Evolutionary conservation across 2,113 vertebrate species (phyloP).

Genomic region (Pygathrix nemaeus): DNA sequence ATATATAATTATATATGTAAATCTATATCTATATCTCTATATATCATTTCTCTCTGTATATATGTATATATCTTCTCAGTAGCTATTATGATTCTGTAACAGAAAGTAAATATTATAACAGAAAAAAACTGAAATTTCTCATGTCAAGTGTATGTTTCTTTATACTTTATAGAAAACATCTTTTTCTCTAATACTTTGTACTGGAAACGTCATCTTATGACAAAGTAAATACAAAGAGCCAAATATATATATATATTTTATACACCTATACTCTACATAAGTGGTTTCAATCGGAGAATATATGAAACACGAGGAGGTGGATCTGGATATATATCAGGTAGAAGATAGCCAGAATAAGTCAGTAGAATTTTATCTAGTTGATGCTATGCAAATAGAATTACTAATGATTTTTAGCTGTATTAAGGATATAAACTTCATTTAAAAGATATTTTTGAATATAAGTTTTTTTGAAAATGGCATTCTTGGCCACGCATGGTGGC

Average conservation of each 20-base stretch:
- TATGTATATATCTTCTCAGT: not conserved
- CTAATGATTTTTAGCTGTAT: not conserved
- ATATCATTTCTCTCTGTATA: not conserved
- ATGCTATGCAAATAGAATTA: not conserved
- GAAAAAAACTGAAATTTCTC: not conserved
- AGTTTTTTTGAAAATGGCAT: not conserved
- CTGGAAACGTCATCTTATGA: not conserved
- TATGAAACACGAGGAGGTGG: not conserved
- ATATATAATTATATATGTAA: not conserved
- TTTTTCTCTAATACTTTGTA: not conserved
- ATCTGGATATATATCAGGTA: not conserved
- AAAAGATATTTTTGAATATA: not conserved
- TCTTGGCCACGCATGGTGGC: accelerated
- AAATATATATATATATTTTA: not conserved
- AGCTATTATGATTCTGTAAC: not conserved
- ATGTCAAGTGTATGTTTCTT: not conserved
- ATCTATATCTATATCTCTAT: too few relatives aligned
- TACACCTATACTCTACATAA: accelerated
- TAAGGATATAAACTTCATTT: not conserved
- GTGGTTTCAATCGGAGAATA: not conserved
- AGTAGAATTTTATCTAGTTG: not conserved
- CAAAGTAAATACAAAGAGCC: not conserved
- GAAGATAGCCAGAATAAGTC: not conserved
- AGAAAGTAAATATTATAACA: not conserved
- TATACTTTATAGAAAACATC: not conserved